Evolutionary conservation across 2,888 invertebrate genomes (phyloP), one percentile per base, ranked within the genome.

Genomic region (Thereva nobilitata): DNA sequence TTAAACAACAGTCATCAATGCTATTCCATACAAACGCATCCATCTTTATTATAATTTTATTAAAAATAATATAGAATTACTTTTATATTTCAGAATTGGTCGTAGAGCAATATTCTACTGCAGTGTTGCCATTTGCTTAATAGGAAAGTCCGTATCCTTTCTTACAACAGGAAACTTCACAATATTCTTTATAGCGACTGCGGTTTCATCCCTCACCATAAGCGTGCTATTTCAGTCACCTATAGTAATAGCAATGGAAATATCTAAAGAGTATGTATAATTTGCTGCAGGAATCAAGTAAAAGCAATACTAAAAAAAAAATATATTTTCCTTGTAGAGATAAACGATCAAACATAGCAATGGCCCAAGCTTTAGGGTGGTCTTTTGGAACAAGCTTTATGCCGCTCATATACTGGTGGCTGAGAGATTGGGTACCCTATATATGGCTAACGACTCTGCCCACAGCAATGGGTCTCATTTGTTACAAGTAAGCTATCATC

Each of bases 181-280:
- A 5, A 72, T 82, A 74, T 84, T 84, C 71, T 73, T 83, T 64
- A 73, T 81, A 57, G 77, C 80, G 65, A 76, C 78, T 55, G 74
- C 83, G 54, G 70, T 84, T 23, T 82, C 83, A n/a, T 80, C 80
- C 66, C 72, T 84, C 38, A 77, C 83, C 42, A 78, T 81, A 6
- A 81, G 82, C 68, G 78, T 82, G 55, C 77, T 83, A 10, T 83
- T 83, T 71, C 82, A 83, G 74, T 78, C 83, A 61, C 82, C 84
- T 8, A 76, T 84, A 68, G 81, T 84, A 68, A 80, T 84, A 68
- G 81, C 82, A 67, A 84, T 85, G 82, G 85, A 85, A 78, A 83
- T 84, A 72, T 83, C 83, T 3, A 78, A 81, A 72, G 80, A 80
- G 80, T 80, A 77, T 79, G 80, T 77, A 69, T 67, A 34, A 42